Evolutionary conservation across 2,113 vertebrate species (phyloP), one percentile per base, ranked within the genome.

Genomic region (Illadopsis cleaveri): DNA sequence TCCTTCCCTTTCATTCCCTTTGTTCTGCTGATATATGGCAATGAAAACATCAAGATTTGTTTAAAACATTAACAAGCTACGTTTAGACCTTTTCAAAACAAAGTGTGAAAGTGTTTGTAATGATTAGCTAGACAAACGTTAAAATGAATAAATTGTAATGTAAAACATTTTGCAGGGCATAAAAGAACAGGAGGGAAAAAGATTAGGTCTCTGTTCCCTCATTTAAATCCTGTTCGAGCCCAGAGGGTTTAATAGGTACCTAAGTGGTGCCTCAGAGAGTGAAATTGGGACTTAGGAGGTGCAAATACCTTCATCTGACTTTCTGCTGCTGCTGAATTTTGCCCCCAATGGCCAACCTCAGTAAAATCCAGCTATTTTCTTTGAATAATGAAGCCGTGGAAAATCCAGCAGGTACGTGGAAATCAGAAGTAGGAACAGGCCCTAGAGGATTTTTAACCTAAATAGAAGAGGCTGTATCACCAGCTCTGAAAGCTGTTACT

Each of bases 381-480:
- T 73, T 91, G 93, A 92, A 70, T 96, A 96, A 84, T 84, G 82
- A 86, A 92, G 50, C 90, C 25, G 71, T 86, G 90, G 84, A 90
- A 94, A 92, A 96, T 80, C 81, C 69, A 77, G 90, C 58, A 93
- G 86, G 85, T 80, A 50, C 1, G 24, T 94, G 93, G 91, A 89
- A 94, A 82, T 94, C 54, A 30, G 71, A 91, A 84, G 45, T 60
- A 90, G 69, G 86, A 90, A 58, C 76, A 47, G 82, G 17, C 96
- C 87, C 94, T 83, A 35, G 96, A 97, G 95, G 91, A 93, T 96
- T 96, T 95, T 94, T 95, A 96, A 95, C 96, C 93, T 95, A 96
- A 97, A 97, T 95, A 95, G 90, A 87, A 78, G 66, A 82, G 86
- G 57, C 94, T 80, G 77, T 95, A 88, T 91, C 92, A 60, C 89